Evolutionary conservation across 2,888 invertebrate genomes (phyloP).

Genomic region (Blastobasis lacticolella): DNA sequence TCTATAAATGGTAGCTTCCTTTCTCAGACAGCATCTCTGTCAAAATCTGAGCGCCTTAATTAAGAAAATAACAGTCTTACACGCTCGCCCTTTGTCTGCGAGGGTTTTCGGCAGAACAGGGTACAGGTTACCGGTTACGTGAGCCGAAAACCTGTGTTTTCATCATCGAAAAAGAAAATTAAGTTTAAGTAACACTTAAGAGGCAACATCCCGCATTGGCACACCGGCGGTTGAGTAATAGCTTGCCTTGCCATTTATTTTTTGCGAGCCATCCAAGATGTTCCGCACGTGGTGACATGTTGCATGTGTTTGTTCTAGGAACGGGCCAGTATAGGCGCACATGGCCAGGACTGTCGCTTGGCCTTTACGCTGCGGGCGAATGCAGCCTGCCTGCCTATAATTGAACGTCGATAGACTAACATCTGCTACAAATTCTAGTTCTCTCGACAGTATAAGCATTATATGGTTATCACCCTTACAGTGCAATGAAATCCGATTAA

Average conservation of each 20-base stretch:
- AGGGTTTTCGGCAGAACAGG: too few species aligned
- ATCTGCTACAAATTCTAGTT: conserved; percentile 20
- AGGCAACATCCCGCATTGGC: conserved; percentile 29
- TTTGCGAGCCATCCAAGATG: conserved; percentile 39
- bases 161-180: conserved; percentile 21
- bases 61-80: too few species aligned
- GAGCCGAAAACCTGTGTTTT: conserved; percentile 8
- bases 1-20: too few species aligned
- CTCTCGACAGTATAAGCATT: too few species aligned
- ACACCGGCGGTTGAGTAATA: conserved; percentile 29
- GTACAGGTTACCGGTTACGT: background rate
- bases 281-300: conserved; percentile 37
- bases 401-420: conserved; percentile 17
- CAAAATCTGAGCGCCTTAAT: too few species aligned
- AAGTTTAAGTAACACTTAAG: conserved; percentile 16
- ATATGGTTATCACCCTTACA: too few species aligned
- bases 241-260: conserved; percentile 37
- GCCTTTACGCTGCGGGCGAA: conserved; percentile 24
- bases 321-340: conserved; percentile 33
- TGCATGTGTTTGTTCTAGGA: conserved; percentile 50
- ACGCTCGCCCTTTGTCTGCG: too few species aligned
- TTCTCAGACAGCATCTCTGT: too few species aligned
- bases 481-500: too few species aligned
- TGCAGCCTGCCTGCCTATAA: conserved; percentile 20
- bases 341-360: conserved; percentile 31